Percentiles rank a stretch among this genome's conserved stretches.
phyloP scores from a whole-genome alignment of 2,888 invertebrate genomes.

The Protodeltote pygarga region DNA sequence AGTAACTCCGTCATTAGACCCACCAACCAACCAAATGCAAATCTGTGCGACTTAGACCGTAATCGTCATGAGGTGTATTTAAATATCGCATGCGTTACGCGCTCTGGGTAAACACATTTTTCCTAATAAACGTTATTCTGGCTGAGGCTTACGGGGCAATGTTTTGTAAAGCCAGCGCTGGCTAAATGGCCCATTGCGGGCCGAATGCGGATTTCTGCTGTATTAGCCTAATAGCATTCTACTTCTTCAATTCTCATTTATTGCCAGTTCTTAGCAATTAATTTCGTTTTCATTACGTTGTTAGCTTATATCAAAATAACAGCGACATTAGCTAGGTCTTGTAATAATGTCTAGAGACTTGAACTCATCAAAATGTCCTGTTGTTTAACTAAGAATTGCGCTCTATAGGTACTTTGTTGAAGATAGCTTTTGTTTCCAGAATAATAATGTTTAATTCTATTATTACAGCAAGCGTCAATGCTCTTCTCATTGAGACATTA shows the following conservation, averaged over 20 bases:
- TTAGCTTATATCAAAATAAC: constrained; percentile 42
- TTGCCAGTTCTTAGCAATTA: constrained; percentile 61
- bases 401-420: no score
- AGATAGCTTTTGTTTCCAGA: no score
- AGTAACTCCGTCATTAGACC: constrained; percentile 19
- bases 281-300: constrained; percentile 53
- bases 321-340: constrained; percentile 8
- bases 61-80: constrained; percentile 42
- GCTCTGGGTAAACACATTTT: constrained; percentile 71
- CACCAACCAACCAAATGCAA: constrained; percentile 33
- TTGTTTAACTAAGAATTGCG: constrained; percentile 3
- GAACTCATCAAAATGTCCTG: background rate
- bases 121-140: constrained; percentile 79
- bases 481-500: no score
- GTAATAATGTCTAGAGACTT: background rate
- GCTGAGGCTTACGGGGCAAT: constrained; percentile 69
- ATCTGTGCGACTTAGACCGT: constrained; percentile 27
- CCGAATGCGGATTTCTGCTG: constrained; percentile 73
- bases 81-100: constrained; percentile 62
- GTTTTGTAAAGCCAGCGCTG: constrained; percentile 78
- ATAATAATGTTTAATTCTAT: no score
- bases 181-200: constrained; percentile 80
- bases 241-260: constrained; percentile 78
- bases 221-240: constrained; percentile 77
- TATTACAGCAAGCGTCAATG: no score